Evolutionary conservation across 2,797 vertebrate species (phyloP).

Genomic region (Echeneis naucrates): DNA sequence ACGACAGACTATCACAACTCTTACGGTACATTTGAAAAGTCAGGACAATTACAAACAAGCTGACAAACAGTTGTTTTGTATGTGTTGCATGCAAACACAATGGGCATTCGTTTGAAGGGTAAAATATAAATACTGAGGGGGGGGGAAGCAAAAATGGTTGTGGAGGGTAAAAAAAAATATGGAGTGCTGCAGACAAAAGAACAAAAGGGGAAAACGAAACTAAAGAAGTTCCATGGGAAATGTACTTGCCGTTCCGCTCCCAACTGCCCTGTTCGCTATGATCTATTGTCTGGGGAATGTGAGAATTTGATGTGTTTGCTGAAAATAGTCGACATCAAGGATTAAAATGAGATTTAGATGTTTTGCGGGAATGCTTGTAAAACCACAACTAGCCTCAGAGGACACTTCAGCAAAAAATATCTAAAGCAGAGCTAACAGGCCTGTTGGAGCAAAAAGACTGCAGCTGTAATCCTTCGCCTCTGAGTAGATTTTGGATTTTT

Average conservation of each 20-base stretch:
- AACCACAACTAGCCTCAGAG: constrained; percentile 21
- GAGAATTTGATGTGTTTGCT: constrained; percentile 52
- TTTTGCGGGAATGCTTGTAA: constrained; percentile 16
- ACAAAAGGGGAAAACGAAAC: constrained; percentile 36
- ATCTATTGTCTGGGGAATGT: constrained; percentile 57
- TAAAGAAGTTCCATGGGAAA: constrained; percentile 31
- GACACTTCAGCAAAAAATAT: constrained; percentile 4
- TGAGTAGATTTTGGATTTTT: neutral
- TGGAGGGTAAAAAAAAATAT: constrained; percentile 54
- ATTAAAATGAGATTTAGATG: constrained; percentile 34
- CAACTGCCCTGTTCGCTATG: constrained; percentile 60
- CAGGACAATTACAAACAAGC: constrained; percentile 26
- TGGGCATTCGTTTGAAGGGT: constrained; percentile 18
- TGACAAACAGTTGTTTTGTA: constrained; percentile 34
- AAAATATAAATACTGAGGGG: constrained; percentile 40
- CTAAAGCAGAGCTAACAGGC: neutral
- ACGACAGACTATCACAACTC: neutral
- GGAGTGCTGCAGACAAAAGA: constrained; percentile 57
- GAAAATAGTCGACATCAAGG: constrained; percentile 48
- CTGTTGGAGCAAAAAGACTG: neutral
- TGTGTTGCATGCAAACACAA: constrained; percentile 60
- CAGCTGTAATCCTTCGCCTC: neutral
- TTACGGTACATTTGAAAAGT: neutral
- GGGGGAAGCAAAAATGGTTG: constrained; percentile 44
- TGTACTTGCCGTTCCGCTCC: constrained; percentile 66